These are phyloP conservation scores for Calypte anna DNA, from an alignment of 2,113 vertebrate genomes.

Conservation along the genomic window DNA sequence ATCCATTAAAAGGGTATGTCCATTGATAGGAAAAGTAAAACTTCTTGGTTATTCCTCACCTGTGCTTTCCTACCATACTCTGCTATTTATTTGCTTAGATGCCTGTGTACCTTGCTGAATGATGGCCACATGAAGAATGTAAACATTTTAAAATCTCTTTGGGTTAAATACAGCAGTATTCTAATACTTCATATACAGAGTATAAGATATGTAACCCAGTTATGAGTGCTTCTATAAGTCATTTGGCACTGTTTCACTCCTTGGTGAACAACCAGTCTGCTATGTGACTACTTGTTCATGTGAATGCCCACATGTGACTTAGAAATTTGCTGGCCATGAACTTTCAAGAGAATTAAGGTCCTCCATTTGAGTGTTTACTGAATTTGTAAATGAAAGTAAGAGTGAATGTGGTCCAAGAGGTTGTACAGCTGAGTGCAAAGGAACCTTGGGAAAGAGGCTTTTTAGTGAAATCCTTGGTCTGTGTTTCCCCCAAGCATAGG, in stretches of 20 bases:
- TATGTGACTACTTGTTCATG: not conserved
- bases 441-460: not conserved
- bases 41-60: not conserved
- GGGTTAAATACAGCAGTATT: slow-evolving; percentile 44
- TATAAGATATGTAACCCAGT: slow-evolving; percentile 35
- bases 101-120: slow-evolving; percentile 36
- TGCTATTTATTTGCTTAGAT: slow-evolving; percentile 37
- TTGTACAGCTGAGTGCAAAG: not conserved
- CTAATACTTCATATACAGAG: not conserved
- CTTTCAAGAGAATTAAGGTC: not conserved
- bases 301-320: not conserved
- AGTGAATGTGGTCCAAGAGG: not conserved
- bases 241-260: not conserved
- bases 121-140: slow-evolving; percentile 19
- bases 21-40: not conserved
- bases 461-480: not conserved
- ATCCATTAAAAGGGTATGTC: not conserved
- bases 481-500: not conserved
- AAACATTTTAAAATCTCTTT: slow-evolving; percentile 58
- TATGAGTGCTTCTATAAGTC: not conserved
- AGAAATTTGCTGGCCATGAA: slow-evolving; percentile 16
- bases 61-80: not conserved
- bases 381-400: not conserved
- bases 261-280: not conserved
- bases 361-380: not conserved